These are phyloP conservation scores for Cyprinodon variegatus DNA, from an alignment of 2,113 vertebrate species.

Conservation along the genomic window DNA sequence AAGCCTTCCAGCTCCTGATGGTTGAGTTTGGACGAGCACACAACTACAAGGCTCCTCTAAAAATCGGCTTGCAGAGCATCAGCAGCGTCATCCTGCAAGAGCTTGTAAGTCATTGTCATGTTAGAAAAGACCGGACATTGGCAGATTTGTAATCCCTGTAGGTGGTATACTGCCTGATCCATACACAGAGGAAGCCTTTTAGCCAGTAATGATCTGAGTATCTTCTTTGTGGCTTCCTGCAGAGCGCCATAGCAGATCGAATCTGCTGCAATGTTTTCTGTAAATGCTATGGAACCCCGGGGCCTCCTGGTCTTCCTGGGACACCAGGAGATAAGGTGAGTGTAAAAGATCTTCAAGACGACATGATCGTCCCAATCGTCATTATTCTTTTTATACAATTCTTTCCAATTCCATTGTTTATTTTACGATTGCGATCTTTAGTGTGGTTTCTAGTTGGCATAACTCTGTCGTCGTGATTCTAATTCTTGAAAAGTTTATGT, in stretches of 20 bases:
- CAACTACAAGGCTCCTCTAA: slow-evolving; percentile 70
- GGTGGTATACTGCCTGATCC: too few species aligned
- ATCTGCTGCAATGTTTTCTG: slow-evolving; percentile 80
- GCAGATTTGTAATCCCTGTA: background rate
- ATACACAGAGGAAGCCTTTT: too few species aligned
- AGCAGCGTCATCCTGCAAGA: slow-evolving; percentile 73
- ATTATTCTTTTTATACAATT: too few species aligned
- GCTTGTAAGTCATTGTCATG: slow-evolving; percentile 79
- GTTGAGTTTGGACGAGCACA: slow-evolving; percentile 87
- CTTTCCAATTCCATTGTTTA: too few species aligned
- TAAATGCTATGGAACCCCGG: slow-evolving; percentile 81
- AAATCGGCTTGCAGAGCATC: slow-evolving; percentile 71
- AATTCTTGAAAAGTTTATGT: too few species aligned
- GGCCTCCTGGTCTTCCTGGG: slow-evolving; percentile 72
- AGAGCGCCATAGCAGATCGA: slow-evolving; percentile 73
- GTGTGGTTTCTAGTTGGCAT: too few species aligned
- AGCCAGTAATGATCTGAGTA: background rate
- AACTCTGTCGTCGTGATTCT: too few species aligned
- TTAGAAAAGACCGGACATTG: too few species aligned
- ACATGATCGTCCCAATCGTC: too few species aligned
- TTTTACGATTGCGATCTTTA: too few species aligned
- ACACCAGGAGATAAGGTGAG: slow-evolving; percentile 76
- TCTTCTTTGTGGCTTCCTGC: background rate
- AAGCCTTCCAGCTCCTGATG: slow-evolving; percentile 73
- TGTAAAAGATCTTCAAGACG: too few species aligned